These are phyloP conservation scores for Rachycentron canadum DNA, from an alignment of 2,797 vertebrate genomes.

Conservation along the genomic window DNA sequence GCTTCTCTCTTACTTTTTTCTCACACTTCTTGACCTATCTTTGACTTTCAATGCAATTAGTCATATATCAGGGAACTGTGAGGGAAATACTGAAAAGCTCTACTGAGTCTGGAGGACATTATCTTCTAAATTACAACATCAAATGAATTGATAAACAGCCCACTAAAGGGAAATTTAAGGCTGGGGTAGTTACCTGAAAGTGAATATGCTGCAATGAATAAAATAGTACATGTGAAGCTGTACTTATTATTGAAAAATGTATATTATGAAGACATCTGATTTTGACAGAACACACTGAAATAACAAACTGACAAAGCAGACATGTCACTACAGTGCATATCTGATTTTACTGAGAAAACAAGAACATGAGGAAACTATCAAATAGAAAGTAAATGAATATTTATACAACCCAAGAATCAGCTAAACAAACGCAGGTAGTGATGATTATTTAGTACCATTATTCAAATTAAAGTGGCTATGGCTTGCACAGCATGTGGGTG, in stretches of 20 bases:
- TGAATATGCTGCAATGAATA: not conserved
- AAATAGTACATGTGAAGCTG: not conserved
- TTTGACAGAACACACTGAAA: not conserved
- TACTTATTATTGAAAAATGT: not conserved
- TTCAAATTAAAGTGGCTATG: slow-evolving; percentile 23
- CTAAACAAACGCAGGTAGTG: slow-evolving; percentile 8
- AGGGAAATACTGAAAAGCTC: not conserved
- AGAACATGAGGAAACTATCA: not conserved
- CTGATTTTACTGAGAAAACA: not conserved
- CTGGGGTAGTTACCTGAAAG: not conserved
- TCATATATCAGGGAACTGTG: not conserved
- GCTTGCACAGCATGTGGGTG: slow-evolving; percentile 33
- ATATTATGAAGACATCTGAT: not conserved
- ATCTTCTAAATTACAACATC: not conserved
- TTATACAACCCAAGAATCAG: not conserved
- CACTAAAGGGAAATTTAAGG: not conserved
- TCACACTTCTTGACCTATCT: slow-evolving; percentile 14
- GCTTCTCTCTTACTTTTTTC: not conserved
- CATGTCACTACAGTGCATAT: not conserved
- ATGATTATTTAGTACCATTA: slow-evolving; percentile 13
- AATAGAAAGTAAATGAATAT: not conserved
- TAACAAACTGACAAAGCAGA: not conserved
- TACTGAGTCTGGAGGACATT: not conserved
- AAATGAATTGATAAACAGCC: not conserved
- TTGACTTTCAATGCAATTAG: not conserved